Base-by-base conservation (phyloP, 2,797 vertebrate species). In the Channa striata region DNA sequence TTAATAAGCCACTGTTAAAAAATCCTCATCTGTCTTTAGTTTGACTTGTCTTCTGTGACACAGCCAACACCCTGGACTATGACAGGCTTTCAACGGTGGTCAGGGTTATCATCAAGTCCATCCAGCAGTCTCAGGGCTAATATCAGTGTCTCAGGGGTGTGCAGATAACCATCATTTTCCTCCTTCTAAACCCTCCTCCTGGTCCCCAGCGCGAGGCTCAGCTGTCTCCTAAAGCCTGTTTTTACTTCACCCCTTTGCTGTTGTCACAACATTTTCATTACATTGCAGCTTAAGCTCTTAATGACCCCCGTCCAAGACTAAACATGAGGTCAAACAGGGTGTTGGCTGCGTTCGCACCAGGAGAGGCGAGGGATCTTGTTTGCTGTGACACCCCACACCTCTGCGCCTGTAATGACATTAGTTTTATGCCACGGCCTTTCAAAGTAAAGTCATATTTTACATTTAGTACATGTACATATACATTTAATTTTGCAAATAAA, bases 261-360 rank as follows among this genome's bases (percentile, higher is more conserved):
- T 89, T 86, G 89, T 86, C 87, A 90, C 91, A 92, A 91, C 88
- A 90, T 91, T 91, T 92, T 91, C 88, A 92, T 93, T 91, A 92
- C 81, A 84, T 84, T 61, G 85, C 89, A 86, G 84, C 90, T 80
- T 81, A 84, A 91, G 89, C 87, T 72, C 76, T 72, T 89, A 92
- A 91, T 80, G 86, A 88, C 76, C 85, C 75, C 59, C 82, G 77
- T 81, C 53, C 46, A 77, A 88, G 88, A 90, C 87, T 90, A 89
- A 91, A 92, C 89, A 91, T 13, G 82, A 78, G 91, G 90, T 89
- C 82, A 89, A 80, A 73, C 85, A 80, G 84, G 87, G 90, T 84
- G 89, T 86, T 64, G 66, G 61, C 78, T 51, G 64, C 78, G 85
- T 84, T 74, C 50, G 68, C 72, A 76, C 57, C 68, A 54, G 43